Conservation (phyloP, 1,140 invertebrate species). For the Papilio polyxenes region DNA sequence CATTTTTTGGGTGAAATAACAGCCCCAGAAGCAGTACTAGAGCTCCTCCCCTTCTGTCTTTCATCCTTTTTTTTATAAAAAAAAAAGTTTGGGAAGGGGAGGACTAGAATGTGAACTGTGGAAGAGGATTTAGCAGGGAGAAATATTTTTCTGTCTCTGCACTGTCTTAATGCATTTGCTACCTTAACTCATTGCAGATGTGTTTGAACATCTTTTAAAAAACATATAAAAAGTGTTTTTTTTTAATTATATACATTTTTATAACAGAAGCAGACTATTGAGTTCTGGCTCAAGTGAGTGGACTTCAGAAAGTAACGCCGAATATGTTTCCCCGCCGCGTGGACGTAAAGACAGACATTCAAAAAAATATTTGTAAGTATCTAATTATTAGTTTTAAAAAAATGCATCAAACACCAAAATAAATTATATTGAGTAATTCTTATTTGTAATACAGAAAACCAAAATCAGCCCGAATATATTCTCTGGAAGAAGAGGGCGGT, state of each 20-base stretch:
- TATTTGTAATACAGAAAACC: constrained; percentile 60
- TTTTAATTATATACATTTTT: not conserved
- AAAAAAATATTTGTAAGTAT: constrained; percentile 67
- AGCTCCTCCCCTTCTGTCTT: no score
- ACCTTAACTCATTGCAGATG: no score
- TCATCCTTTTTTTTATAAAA: no score
- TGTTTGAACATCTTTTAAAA: not conserved
- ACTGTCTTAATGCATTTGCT: no score
- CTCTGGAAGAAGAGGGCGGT: constrained; percentile 65
- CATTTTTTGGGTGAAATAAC: no score
- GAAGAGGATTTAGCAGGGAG: no score
- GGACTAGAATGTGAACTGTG: no score
- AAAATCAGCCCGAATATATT: constrained; percentile 53
- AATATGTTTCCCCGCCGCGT: constrained; percentile 61
- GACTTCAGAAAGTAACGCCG: constrained; percentile 59
- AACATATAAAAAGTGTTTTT: not conserved
- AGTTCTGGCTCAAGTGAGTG: constrained; percentile 57
- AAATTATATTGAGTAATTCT: not conserved
- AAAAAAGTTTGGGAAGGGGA: no score
- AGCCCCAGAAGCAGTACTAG: no score
- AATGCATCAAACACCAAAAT: not conserved
- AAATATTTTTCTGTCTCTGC: no score
- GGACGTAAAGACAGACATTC: constrained; percentile 51
- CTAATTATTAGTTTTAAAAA: not conserved
- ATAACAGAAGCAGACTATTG: not conserved